A percentile compares a stretch with the other conserved stretches of the same genome.
These are phyloP conservation scores for Drosophila arizonae DNA, from an alignment of 1,140 invertebrate genomes.

Conservation along the genomic window DNA sequence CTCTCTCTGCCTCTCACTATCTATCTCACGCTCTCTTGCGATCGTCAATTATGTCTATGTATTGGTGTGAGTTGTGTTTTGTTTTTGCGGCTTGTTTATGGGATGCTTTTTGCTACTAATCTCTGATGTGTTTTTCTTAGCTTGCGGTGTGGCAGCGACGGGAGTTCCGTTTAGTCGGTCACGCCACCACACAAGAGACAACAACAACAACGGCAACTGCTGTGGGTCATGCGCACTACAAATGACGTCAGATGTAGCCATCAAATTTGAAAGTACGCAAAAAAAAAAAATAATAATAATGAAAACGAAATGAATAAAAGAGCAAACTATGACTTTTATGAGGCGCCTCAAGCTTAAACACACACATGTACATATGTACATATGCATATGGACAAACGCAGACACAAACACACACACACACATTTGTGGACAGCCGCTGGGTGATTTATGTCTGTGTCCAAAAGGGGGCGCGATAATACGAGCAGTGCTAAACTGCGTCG, in stretches of 20 bases:
- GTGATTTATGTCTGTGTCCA: constrained; percentile 58
- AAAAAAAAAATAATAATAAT: constrained; percentile 50
- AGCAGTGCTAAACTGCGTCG: constrained; percentile 32
- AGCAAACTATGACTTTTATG: constrained; percentile 59
- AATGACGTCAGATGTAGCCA: constrained; percentile 74
- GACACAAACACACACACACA: constrained; percentile 33
- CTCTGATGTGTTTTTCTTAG: constrained; percentile 51
- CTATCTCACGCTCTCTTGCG: not conserved
- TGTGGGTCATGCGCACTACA: constrained; percentile 71
- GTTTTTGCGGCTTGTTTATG: constrained; percentile 53
- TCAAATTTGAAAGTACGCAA: constrained; percentile 77
- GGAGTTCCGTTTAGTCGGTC: constrained; percentile 78
- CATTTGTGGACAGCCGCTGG: constrained; percentile 36
- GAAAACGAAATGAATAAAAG: constrained; percentile 54
- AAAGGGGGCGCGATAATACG: constrained; percentile 47
- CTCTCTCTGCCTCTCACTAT: constrained; percentile 4
- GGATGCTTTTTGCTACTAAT: constrained; percentile 40
- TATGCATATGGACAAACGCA: constrained; percentile 28
- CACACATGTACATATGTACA: constrained; percentile 15
- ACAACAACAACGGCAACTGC: constrained; percentile 32
- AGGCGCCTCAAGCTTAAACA: constrained; percentile 50
- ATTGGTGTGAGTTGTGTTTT: constrained; percentile 31
- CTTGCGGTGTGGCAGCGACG: constrained; percentile 28
- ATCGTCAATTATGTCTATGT: constrained; percentile 9
- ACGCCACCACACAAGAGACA: constrained; percentile 73